phyloP scores from a whole-genome alignment of 1,140 invertebrate genomes.

The Pseudomyrmex concolor region DNA sequence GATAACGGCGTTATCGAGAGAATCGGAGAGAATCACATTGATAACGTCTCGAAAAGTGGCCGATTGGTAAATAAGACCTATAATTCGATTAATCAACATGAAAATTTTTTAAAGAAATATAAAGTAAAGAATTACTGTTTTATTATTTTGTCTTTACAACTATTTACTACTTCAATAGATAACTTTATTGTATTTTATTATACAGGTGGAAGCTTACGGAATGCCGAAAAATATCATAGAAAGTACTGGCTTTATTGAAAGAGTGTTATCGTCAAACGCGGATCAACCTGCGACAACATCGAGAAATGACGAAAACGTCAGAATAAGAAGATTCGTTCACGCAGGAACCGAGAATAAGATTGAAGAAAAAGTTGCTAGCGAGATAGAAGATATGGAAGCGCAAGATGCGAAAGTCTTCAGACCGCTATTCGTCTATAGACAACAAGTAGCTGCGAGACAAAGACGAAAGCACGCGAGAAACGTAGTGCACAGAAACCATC shows the following conservation, averaged over 20 bases:
- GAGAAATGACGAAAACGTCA: constrained; percentile 56
- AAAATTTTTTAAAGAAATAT: too few relatives aligned
- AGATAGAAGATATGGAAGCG: constrained; percentile 68
- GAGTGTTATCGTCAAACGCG: neutral
- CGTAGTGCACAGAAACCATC: neutral
- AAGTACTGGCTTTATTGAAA: constrained; percentile 62
- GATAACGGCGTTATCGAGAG: constrained; percentile 63
- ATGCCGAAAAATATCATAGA: constrained; percentile 51
- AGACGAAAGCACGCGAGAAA: constrained; percentile 56
- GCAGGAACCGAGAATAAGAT: neutral
- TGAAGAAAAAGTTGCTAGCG: neutral
- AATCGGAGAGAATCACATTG: neutral
- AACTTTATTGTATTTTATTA: neutral
- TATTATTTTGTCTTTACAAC: too few relatives aligned
- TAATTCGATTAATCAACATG: neutral
- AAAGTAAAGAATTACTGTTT: too few relatives aligned
- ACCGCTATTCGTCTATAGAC: constrained; percentile 80
- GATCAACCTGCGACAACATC: neutral
- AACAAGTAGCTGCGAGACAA: constrained; percentile 75
- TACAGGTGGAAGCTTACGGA: constrained; percentile 63
- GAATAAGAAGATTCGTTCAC: constrained; percentile 46
- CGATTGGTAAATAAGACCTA: constrained; percentile 48
- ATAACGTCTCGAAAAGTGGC: neutral
- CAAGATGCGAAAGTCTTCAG: constrained; percentile 80
- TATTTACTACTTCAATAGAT: neutral